Conservation (phyloP, 1,140 invertebrate species). For the Scaptomyza montana region DNA sequence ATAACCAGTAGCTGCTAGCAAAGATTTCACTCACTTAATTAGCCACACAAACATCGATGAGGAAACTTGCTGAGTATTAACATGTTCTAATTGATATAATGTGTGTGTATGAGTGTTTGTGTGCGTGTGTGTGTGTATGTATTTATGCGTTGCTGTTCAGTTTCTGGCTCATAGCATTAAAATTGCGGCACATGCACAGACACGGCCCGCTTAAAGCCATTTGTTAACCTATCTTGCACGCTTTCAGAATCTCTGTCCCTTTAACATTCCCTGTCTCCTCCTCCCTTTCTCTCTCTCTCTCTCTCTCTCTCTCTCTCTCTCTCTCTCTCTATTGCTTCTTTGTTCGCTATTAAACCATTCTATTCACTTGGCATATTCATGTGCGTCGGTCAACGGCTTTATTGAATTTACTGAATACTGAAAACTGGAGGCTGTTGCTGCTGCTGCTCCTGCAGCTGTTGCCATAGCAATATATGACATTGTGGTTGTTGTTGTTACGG, state of each 20-base stretch:
- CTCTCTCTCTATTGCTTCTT: neutral
- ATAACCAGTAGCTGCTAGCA: conserved; percentile 2
- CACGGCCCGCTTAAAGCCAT: conserved; percentile 31
- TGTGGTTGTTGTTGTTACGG: conserved; percentile 3
- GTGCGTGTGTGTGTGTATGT: conserved; percentile 6
- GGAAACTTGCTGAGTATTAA: conserved; percentile 34
- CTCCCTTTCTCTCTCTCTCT: neutral
- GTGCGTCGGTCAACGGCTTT: conserved; percentile 62
- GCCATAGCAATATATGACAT: conserved; percentile 29
- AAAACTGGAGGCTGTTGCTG: conserved; percentile 21
- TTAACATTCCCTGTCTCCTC: no score
- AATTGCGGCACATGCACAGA: conserved; percentile 58
- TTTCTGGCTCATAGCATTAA: conserved; percentile 52
- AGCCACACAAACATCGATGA: conserved; percentile 53
- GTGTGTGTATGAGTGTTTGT: conserved; percentile 24
- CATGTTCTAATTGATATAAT: conserved; percentile 69
- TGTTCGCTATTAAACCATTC: conserved; percentile 5
- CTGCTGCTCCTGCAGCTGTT: conserved; percentile 54
- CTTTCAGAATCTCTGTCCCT: neutral
- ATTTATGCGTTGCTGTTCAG: conserved; percentile 5
- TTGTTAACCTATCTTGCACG: neutral
- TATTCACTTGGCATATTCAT: conserved; percentile 47
- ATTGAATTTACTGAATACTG: conserved; percentile 50
- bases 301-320: no score
- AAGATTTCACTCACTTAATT: conserved; percentile 62